Evolutionary conservation across 2,888 invertebrate genomes (phyloP), one percentile per base, ranked within the genome.

Genomic region (Rhodophaea formosa): DNA sequence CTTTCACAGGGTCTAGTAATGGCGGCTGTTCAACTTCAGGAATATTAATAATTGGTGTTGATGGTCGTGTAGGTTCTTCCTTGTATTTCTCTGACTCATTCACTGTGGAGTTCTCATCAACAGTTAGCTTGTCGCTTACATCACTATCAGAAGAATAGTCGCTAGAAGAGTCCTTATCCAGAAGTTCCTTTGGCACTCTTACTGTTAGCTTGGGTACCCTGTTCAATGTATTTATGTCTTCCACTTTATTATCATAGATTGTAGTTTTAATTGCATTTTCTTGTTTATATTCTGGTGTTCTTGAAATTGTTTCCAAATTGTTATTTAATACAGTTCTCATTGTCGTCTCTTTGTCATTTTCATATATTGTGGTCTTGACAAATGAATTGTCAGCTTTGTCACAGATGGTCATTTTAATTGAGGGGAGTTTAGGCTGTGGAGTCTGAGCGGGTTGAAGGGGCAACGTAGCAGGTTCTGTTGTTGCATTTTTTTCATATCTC

Each of bases 191-290:
- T 49, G 94, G 93, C 66, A 94, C 92, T 79, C 94, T 93, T 23
- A 95, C 88, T 65, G 94, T 95, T 57, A 95, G 85, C 81, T 95
- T 95, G 68, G 94, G 95, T 64, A 94, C 94, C 82, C 93, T 93
- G 76, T 91, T 91, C 58, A 91, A 75, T 68, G 88, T 84, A 67
- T 87, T 89, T 46, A 78, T 73, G 67, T 86, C 85, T 64, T 89
- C 88, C 61, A 85, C 71, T 67, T 88, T 88, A 65, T 88, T 90
- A 73, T 91, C 91, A 79, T 90, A 91, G 69, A 90, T 91, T 62
- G 90, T 91, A 16, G 88, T 80, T 77, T 89, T 88, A 1, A 91
- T 77, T 30, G 76, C 68, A 62, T 81, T 88, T 46, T 91, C 90
- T 53, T 74, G 64, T 72, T 86, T 91, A n/a, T 65, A 63, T 65